Percentiles rank a stretch among this genome's conserved stretches.
Conservation (phyloP, 37 sponge, comb jelly and placozoan genomes). For the Crambe crambe region DNA sequence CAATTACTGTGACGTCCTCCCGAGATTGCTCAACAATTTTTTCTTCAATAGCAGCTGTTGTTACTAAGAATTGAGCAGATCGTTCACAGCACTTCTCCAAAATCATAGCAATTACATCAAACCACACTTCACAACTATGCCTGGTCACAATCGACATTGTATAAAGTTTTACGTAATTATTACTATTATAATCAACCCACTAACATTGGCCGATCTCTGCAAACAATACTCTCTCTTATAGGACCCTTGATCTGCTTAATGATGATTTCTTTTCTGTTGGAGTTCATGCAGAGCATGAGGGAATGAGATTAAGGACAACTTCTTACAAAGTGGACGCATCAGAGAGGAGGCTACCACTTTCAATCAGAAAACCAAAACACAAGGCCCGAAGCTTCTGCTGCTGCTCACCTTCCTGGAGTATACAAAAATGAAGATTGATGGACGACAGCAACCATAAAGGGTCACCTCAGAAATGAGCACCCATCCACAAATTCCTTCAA, state of each 20-base stretch:
- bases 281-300: neutral
- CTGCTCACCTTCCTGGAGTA: neutral
- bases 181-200: neutral
- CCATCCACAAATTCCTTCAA: no score
- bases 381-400: neutral
- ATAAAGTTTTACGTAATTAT: neutral
- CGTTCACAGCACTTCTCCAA: neutral
- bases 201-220: neutral
- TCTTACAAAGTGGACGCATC: neutral
- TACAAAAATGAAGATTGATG: no score
- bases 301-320: neutral
- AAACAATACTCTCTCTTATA: neutral
- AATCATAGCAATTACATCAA: neutral
- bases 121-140: neutral
- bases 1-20: no score
- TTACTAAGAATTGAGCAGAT: no score
- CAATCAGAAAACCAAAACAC: neutral
- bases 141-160: neutral
- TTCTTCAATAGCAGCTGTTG: no score
- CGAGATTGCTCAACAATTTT: no score
- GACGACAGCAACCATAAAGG: no score
- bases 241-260: neutral
- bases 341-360: neutral
- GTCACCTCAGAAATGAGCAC: no score
- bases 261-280: neutral